These are phyloP conservation scores for Apocrypta bakeri DNA, from an alignment of 1,140 invertebrate species.

Conservation along the genomic window DNA sequence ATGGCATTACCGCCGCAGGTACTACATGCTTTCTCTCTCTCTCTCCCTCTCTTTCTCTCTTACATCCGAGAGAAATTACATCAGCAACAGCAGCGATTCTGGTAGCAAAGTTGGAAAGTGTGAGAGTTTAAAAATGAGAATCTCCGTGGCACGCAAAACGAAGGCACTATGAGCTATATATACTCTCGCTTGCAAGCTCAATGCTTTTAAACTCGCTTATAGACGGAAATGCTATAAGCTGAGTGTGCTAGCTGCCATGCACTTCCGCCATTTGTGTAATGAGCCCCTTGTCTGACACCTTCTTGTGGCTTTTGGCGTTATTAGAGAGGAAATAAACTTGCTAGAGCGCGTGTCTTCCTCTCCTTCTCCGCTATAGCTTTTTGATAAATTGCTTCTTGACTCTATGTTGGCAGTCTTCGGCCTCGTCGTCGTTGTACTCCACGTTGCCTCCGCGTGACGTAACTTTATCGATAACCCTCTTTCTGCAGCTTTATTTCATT, in stretches of 20 bases:
- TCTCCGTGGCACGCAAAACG: background rate
- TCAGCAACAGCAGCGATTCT: background rate
- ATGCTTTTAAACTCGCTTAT: background rate
- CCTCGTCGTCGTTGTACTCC: background rate
- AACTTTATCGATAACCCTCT: conserved; percentile 26
- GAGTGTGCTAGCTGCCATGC: background rate
- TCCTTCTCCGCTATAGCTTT: background rate
- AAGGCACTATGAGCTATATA: background rate
- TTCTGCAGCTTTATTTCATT: conserved; percentile 1
- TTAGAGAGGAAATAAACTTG: conserved; percentile 13
- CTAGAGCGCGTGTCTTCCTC: background rate
- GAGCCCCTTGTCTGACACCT: background rate
- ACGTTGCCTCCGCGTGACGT: background rate
- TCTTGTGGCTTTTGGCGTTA: conserved; percentile 2
- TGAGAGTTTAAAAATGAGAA: conserved; percentile 3
- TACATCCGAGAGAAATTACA: background rate
- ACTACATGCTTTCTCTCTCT: background rate
- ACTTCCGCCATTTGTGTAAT: conserved; percentile 4
- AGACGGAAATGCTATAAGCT: background rate
- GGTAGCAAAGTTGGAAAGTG: background rate
- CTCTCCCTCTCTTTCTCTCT: background rate
- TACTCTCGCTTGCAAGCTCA: background rate
- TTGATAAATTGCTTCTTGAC: conserved; percentile 30
- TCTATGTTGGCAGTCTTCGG: background rate
- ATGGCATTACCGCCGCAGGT: background rate